Evolutionary conservation across 53 echinoderm and acorn worm species (phyloP).

Genomic region (Hippasteria phrygiana): DNA sequence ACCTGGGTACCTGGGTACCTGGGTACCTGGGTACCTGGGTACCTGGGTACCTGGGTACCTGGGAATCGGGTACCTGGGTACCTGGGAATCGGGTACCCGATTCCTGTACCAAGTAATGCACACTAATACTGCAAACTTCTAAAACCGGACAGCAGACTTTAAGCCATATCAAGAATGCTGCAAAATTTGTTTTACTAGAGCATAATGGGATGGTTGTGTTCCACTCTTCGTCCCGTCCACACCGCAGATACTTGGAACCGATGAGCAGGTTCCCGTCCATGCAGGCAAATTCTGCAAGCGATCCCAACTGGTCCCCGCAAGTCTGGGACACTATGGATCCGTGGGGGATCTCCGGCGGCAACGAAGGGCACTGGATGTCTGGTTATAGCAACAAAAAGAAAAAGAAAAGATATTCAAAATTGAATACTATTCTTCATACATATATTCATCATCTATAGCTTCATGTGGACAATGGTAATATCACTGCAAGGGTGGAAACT

Average conservation of each 20-base stretch:
- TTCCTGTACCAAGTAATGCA: too few relatives aligned
- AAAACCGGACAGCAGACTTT: neutral
- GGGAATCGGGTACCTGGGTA: too few relatives aligned
- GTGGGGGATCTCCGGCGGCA: conserved; percentile 2
- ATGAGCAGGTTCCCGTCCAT: conserved; percentile 52
- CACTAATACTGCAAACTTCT: neutral
- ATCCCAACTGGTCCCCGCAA: conserved; percentile 47
- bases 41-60: too few relatives aligned
- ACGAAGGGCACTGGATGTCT: conserved; percentile 39
- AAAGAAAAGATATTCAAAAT: too few relatives aligned
- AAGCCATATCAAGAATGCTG: neutral
- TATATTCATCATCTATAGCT: too few relatives aligned
- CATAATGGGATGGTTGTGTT: conserved; percentile 43
- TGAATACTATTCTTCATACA: too few relatives aligned
- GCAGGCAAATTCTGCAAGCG: conserved; percentile 49
- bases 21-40: too few relatives aligned
- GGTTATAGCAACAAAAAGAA: too few relatives aligned
- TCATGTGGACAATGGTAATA: too few relatives aligned
- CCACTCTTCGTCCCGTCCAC: conserved; percentile 47
- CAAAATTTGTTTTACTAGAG: conserved; percentile 3
- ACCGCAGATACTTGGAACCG: conserved; percentile 56
- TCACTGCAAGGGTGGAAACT: too few relatives aligned
- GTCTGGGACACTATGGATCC: conserved; percentile 37
- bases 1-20: too few relatives aligned
- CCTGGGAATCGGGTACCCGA: too few relatives aligned